Evolutionary conservation across 92 coral and sea anemone species (phyloP).

Genomic region (Paragorgia papillata): DNA sequence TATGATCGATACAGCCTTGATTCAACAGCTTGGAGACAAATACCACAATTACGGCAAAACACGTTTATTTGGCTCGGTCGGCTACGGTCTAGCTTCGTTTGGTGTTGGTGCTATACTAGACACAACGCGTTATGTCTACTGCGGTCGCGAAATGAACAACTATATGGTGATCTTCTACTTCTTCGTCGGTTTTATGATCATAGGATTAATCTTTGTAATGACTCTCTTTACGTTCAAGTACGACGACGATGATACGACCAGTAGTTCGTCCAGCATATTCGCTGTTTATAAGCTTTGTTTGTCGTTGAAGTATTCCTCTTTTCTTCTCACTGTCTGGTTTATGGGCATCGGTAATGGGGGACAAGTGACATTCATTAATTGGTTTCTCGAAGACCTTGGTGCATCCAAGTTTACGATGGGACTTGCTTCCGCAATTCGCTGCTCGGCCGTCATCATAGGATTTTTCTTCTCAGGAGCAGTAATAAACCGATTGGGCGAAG

Average conservation of each 20-base stretch:
- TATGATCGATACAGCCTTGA: constrained; percentile 85
- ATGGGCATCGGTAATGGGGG: constrained; percentile 88
- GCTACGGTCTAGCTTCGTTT: constrained; percentile 88
- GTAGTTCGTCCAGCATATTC: constrained; percentile 39
- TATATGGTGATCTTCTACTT: constrained; percentile 82
- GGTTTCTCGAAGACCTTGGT: constrained; percentile 95
- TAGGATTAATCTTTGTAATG: constrained; percentile 72
- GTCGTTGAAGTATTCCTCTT: constrained; percentile 74
- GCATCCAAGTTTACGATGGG: constrained; percentile 91
- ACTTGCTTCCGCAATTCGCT: constrained; percentile 66
- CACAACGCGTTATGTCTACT: constrained; percentile 74
- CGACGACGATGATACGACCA: constrained; percentile 53
- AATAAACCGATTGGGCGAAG: constrained; percentile 66
- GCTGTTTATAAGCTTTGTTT: constrained; percentile 66
- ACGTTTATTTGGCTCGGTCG: constrained; percentile 86
- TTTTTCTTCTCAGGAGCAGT: constrained; percentile 73
- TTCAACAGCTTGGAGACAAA: constrained; percentile 84
- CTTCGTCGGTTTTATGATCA: constrained; percentile 76
- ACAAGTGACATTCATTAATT: constrained; percentile 83
- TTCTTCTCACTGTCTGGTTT: constrained; percentile 75
- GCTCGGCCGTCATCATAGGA: constrained; percentile 70
- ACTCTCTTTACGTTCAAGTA: constrained; percentile 77
- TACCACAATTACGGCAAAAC: constrained; percentile 92
- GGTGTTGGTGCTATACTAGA: constrained; percentile 90
- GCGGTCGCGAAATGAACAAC: constrained; percentile 81